Evolutionary conservation across 1,140 invertebrate species (phyloP), one percentile per base, ranked within the genome.

Genomic region (Colletes gigas): DNA sequence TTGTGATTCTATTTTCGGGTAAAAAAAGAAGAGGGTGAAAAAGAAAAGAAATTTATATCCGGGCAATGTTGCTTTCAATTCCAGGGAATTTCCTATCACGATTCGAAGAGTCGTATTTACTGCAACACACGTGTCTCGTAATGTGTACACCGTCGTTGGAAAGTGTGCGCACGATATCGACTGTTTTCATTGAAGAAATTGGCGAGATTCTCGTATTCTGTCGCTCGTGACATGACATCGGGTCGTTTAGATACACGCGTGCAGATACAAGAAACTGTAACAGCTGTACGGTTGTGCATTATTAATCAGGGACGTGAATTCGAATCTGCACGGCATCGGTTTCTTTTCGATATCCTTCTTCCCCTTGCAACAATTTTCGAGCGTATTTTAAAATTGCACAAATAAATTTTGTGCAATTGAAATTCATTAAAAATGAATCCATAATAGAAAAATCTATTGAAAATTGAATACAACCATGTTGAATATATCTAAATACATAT

Each of bases 1-100:
- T 47, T 62, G 55, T 44, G 83, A 76, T 84, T 81, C 83, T 72
- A 84, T 84, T 85, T 84, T 76, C 68, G 75, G 50, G 59, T 62
- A 60, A 59, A 66, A 78, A 3, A 41, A n/a, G 12, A 50, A 0
- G 17, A 10, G 17, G 7, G 4, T 6, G 0, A 17, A 7, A n/a
- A 41, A 15, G 21, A 5, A 55, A 74, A 50, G 52, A 1, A 50
- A 67, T 74, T 52, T 67, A 75, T 82, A 75, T 67, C 59, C 55
- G 60, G 6, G 8, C 14, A 19, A 75, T 6, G 67, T 78, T 70
- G 21, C 75, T 71, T 71, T 62, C 76, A 54, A 78, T 78, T 52
- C 44, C 54, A 17, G 30, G 17, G 60, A 41, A 78, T 78, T 44
- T 52, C 39, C 44, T 71, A 62, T 62, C 67, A 54, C 62, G 57